Conservation (phyloP, 53 echinoderm and acorn worm genomes). For the Echinometra lucunter region DNA sequence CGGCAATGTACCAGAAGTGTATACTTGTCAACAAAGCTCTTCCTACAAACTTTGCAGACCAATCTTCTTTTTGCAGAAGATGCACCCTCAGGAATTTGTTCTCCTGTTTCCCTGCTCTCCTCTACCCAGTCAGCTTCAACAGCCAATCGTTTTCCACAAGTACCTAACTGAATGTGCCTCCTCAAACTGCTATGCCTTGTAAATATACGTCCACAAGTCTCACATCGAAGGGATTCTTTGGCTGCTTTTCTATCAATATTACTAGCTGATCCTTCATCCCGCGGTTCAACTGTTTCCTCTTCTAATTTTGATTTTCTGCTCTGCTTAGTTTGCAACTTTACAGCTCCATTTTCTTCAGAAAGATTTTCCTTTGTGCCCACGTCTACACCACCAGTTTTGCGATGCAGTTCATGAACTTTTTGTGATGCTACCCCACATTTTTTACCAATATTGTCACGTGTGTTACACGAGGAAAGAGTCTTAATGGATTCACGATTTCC, state of each 20-base stretch:
- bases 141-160: background rate
- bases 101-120: background rate
- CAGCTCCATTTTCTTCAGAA: background rate
- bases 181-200: slow-evolving; percentile 43
- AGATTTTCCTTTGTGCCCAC: background rate
- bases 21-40: slow-evolving; percentile 63
- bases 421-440: background rate
- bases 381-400: slow-evolving; percentile 3
- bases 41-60: slow-evolving; percentile 49
- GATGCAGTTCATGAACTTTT: background rate
- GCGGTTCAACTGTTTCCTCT: background rate
- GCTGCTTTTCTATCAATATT: background rate
- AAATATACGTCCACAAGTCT: slow-evolving; percentile 5
- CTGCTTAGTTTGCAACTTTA: background rate
- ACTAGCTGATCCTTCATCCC: background rate
- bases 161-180: slow-evolving; percentile 6
- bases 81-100: background rate
- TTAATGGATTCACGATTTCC: background rate
- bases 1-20: slow-evolving; percentile 45
- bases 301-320: background rate
- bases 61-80: slow-evolving; percentile 3
- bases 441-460: background rate
- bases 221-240: background rate
- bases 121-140: background rate
- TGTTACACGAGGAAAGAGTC: background rate